Evolutionary conservation across 2,797 vertebrate species (phyloP).

Genomic region (Anguilla obscura): DNA sequence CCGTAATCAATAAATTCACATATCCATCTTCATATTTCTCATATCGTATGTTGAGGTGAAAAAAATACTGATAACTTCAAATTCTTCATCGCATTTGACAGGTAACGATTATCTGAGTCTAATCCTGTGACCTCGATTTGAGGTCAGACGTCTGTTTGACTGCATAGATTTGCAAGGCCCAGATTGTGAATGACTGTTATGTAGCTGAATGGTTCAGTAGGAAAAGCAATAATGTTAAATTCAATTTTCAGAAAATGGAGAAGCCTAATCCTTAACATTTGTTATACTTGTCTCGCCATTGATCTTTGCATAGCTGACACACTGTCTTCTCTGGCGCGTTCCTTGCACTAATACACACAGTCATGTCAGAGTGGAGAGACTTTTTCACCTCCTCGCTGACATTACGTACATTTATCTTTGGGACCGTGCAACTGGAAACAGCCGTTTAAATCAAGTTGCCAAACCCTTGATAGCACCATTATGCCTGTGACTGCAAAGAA

Average conservation of each 20-base stretch:
- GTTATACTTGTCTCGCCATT: neutral
- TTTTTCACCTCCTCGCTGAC: neutral
- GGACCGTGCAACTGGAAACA: neutral
- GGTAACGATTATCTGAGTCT: neutral
- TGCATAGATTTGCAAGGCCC: neutral
- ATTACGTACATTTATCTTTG: neutral
- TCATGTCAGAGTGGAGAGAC: neutral
- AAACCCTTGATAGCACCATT: neutral
- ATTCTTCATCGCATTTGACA: neutral
- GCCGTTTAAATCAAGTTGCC: neutral
- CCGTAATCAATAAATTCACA: neutral
- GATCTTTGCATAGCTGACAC: neutral
- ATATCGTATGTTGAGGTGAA: neutral
- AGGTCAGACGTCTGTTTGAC: neutral
- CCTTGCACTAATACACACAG: neutral
- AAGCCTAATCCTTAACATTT: neutral
- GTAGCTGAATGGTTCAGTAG: neutral
- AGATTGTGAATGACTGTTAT: neutral
- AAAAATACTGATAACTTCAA: neutral
- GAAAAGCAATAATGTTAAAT: neutral
- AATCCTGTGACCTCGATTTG: neutral
- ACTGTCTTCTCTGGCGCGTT: neutral
- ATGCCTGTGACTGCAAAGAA: neutral
- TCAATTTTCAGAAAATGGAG: neutral
- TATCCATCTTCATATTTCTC: neutral